A percentile compares a stretch with the other conserved stretches of the same genome.
These are phyloP conservation scores for Leptopilina syphax DNA, from an alignment of 2,888 invertebrate genomes.

Conservation along the genomic window DNA sequence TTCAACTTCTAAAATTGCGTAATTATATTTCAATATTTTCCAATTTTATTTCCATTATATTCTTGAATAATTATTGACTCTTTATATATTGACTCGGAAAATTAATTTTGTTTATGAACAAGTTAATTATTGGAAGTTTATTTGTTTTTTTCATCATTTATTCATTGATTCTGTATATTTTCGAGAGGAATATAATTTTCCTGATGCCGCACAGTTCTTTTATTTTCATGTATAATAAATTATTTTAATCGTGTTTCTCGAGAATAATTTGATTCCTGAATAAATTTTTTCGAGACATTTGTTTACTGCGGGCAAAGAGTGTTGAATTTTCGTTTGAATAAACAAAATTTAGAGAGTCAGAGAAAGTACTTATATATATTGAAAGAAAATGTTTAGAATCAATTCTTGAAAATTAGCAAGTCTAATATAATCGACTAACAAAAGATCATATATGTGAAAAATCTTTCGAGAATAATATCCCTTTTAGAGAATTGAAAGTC, in stretches of 20 bases:
- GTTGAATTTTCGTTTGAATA: background rate
- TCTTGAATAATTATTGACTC: no score
- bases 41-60: no score
- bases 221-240: no score
- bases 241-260: background rate
- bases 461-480: conserved; percentile 16
- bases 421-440: conserved; percentile 13
- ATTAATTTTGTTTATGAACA: no score
- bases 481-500: conserved; percentile 11
- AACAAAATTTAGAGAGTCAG: conserved; percentile 8
- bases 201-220: no score
- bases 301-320: background rate
- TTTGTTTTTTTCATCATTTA: no score
- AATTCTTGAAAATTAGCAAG: background rate
- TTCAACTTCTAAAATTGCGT: no score
- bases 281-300: background rate
- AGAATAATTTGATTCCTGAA: background rate
- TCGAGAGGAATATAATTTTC: no score
- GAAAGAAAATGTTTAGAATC: conserved; percentile 16
- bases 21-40: no score
- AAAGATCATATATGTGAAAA: conserved; percentile 12
- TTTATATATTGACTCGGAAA: no score
- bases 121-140: no score
- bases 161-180: no score
- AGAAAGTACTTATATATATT: background rate